Evolutionary conservation across 2,113 vertebrate species (phyloP), one percentile per base, ranked within the genome.

Genomic region (Agapornis roseicollis): DNA sequence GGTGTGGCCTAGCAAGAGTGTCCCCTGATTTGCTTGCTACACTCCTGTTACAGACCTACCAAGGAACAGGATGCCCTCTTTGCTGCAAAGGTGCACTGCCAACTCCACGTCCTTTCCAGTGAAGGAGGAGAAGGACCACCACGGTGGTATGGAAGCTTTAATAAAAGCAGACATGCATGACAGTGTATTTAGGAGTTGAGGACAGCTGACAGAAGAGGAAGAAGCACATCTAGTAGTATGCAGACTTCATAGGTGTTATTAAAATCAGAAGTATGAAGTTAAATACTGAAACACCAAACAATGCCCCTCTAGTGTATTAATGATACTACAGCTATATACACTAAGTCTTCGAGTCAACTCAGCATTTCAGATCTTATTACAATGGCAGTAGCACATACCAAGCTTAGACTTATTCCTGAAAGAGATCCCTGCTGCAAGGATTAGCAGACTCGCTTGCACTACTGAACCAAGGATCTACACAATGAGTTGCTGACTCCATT

Each of bases 221-320:
- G n/a, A 69, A 85, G 80, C 42, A 29, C 33, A 41, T 6, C 22
- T 19, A 60, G 44, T 8, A 58, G 22, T 2, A 65, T 7, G 17
- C 2, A 4, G 17, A 37, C 17, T 69, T 84, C 49, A 79, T 11
- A 9, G 11, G 37, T 60, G 17, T 44, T 37, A 50, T 2, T 27
- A 60, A 72, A 81, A 44, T 3, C 46, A 42, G 31, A 71, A 13
- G 29, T 39, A 50, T 12, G 24, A 79, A 73, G 63, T 41, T 35
- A 56, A 92, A 77, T 3, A 44, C 7, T 33, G 17, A 41, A 69
- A 55, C 6, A 64, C 23, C 56, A 84, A 58, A 39, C 29, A 33
- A 46, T 0, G 0, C 10, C n/a, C 27, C 63, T 50, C 58, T 15
- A 31, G 42, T 9, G 8, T 8, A 31, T 28, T 18, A 25, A 15